Base-by-base conservation (phyloP, 2,888 invertebrate species). In the Ceriagrion tenellum region DNA sequence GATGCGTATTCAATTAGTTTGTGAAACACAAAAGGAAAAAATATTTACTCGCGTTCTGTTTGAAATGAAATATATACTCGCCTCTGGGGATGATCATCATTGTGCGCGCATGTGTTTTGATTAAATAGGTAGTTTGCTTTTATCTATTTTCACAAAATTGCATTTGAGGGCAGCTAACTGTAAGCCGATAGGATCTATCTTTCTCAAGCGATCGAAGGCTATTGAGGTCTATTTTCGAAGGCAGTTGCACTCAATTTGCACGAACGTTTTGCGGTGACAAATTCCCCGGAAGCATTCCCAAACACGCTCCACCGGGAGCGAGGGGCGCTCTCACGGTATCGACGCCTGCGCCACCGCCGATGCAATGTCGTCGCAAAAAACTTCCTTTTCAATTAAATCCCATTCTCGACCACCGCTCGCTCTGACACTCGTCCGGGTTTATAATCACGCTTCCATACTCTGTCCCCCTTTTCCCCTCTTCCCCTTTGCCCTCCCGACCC, bases 321-420 rank as follows among this genome's bases (percentile, higher is more conserved):
- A n/a, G 47, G 59, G 59, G 59, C 35, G 81, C 47, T 47, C 47
- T 81, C n/a, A 6, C 35, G 30, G 35, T 81, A 81, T 81, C 81
- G 81, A 81, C 81, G 81, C 35, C 30, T 4, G n/a, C 69, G 69
- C 69, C 35, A 18, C 30, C 81, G 81, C 81, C 81, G 81, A 35
- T 81, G 81, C 81, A 81, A 81, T 81, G 35, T 35, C 81, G 35
- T 81, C 81, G 81, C 81, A 90, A 63, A 93, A 69, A 93, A 93
- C 47, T 40, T 35, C 93, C 93, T 93, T 93, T 93, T 93, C 93
- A 93, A 93, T 93, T 93, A 69, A 93, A 93, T 93, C 69, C 93
- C 63, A 93, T 93, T 93, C 63, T 69, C 69, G 93, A 93, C 40
- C 74, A 81, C 59, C 59, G 59, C 81, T 81, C 81, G 91, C 91